phyloP scores from a whole-genome alignment of 2,888 invertebrate species.

The Sphaerophoria taeniata region DNA sequence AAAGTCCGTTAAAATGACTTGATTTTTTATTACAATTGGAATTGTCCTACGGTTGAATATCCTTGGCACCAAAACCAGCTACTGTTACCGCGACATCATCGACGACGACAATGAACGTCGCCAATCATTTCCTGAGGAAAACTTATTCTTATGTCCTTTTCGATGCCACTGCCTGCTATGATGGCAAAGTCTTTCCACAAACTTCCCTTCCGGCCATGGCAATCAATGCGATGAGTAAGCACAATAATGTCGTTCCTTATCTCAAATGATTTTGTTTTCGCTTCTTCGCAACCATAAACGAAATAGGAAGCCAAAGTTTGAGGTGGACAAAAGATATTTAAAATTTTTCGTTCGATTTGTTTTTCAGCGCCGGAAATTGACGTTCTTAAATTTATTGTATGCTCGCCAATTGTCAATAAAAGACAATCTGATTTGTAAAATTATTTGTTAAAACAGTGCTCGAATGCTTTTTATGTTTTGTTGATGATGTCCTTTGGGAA shows the following conservation, averaged over 20 bases:
- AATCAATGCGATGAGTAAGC: constrained; percentile 70
- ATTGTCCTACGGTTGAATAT: constrained; percentile 19
- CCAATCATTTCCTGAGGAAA: constrained; percentile 66
- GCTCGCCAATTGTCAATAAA: background rate
- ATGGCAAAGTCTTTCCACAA: constrained; percentile 8
- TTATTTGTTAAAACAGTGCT: constrained; percentile 39
- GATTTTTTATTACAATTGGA: constrained; percentile 59
- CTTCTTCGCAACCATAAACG: background rate
- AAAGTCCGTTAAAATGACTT: constrained; percentile 69
- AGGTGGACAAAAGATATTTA: constrained; percentile 42
- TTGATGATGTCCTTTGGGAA: constrained; percentile 2
- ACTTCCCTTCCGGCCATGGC: constrained; percentile 24
- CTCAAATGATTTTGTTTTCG: constrained; percentile 46
- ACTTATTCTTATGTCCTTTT: constrained; percentile 66
- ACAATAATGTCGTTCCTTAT: constrained; percentile 63
- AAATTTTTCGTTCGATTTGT: constrained; percentile 56
- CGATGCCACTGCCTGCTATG: constrained; percentile 32
- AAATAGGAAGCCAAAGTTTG: background rate
- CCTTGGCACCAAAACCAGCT: background rate
- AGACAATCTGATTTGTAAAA: constrained; percentile 53
- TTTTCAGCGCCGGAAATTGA: constrained; percentile 1
- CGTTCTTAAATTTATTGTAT: constrained; percentile 44
- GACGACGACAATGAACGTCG: background rate
- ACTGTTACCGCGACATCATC: background rate
- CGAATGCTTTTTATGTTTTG: constrained; percentile 45